Percentiles rank a stretch among this genome's conserved stretches.
phyloP scores from a whole-genome alignment of 1,140 invertebrate species.

The Drosophila punjabiensis region DNA sequence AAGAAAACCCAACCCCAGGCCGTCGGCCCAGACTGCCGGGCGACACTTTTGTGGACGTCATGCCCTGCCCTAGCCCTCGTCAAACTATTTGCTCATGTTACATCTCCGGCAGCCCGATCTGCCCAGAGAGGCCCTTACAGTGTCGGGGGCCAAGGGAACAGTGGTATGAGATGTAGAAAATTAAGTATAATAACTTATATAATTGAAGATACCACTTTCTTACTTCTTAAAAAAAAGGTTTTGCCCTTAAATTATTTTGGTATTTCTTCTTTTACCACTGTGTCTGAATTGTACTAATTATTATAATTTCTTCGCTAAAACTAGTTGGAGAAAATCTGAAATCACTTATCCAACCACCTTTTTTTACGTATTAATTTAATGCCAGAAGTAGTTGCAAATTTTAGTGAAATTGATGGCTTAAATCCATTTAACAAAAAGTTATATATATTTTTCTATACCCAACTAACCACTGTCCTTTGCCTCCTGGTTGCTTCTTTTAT shows the following conservation, averaged over 20 bases:
- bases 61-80: constrained; percentile 32
- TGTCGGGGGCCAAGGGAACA: constrained; percentile 37
- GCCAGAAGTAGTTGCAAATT: too few relatives aligned
- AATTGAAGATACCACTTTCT: background rate
- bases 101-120: constrained; percentile 59
- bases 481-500: constrained; percentile 34
- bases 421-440: too few relatives aligned
- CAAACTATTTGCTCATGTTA: constrained; percentile 77
- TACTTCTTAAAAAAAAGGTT: background rate
- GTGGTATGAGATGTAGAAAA: constrained; percentile 7
- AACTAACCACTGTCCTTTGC: constrained; percentile 15
- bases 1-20: too few relatives aligned
- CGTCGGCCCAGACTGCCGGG: constrained; percentile 66
- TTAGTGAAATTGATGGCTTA: too few relatives aligned
- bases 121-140: constrained; percentile 33
- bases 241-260: too few relatives aligned
- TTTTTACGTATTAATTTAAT: too few relatives aligned
- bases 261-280: background rate
- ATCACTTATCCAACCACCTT: too few relatives aligned
- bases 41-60: constrained; percentile 68
- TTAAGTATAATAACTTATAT: background rate
- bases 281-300: background rate
- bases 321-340: background rate
- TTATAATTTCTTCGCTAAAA: background rate
- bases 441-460: background rate